Evolutionary conservation across 2,797 vertebrate genomes (phyloP), one percentile per base, ranked within the genome.

Genomic region (Hypotaenidia okinawae): DNA sequence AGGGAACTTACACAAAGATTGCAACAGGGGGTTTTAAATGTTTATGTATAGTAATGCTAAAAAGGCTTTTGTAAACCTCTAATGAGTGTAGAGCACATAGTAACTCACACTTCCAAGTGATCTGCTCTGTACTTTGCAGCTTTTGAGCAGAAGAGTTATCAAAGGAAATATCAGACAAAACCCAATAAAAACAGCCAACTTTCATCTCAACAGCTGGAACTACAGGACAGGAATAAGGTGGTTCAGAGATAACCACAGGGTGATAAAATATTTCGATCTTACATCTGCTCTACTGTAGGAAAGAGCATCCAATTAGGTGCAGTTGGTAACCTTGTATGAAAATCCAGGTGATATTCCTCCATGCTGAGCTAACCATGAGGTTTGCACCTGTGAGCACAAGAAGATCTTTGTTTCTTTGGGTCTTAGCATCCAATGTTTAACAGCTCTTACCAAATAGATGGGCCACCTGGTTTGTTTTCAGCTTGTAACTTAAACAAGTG

Each of bases 321-420:
- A 15, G 4, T 43, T 18, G 72, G 68, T 52, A 84, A 87, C 39
- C 47, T 87, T 52, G 8, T 76, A 76, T 47, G 61, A 63, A 6
- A 45, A 45, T 32, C 73, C 59, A 6, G 7, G 30, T 37, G 35
- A 25, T 43, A 37, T 9, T 78, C 24, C 22, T 66, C 58, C 30
- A 76, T 0, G 0, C 4, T 19, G 47, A 59, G 35, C 25, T 80
- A 39, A 62, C 32, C 0, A 0, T 12, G 47, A 55, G 49, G 24
- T 58, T 62, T 91, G 37, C 66, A 86, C 27, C 47, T 66, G 33
- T 1, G 1, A 73, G 16, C 39, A 90, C 63, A 94, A 82, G 59
- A 76, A 22, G 28, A 67, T 32, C 55, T 73, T 82, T 94, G 58
- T 88, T 88, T 77, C 87, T 58, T 74, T 69, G 51, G 19, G 37